phyloP scores from a whole-genome alignment of 2,888 invertebrate species.

The Hyppa rectilinea region DNA sequence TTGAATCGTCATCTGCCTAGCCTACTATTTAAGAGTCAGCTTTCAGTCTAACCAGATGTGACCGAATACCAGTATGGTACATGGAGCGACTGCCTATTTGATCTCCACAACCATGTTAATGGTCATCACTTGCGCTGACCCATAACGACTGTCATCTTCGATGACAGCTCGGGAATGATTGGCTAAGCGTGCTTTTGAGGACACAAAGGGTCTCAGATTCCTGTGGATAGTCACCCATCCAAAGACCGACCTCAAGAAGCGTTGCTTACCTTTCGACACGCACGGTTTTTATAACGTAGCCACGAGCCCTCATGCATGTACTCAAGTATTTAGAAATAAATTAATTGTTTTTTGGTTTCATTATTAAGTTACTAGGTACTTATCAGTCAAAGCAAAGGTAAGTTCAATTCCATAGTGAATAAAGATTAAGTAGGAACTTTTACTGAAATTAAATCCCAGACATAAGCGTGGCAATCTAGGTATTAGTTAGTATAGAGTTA shows the following conservation, averaged over 20 bases:
- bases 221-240: neutral
- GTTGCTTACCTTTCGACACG: neutral
- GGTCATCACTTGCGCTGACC: neutral
- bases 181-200: neutral
- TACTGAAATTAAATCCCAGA: slow-evolving; percentile 27
- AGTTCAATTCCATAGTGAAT: slow-evolving; percentile 38
- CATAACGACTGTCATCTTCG: neutral
- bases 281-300: too few species aligned
- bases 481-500: slow-evolving; percentile 7
- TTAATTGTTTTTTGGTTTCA: neutral
- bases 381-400: slow-evolving; percentile 20
- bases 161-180: neutral
- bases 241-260: neutral
- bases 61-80: neutral
- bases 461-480: slow-evolving; percentile 27
- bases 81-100: neutral
- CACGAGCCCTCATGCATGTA: neutral
- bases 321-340: neutral
- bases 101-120: too few species aligned
- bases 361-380: slow-evolving; percentile 15
- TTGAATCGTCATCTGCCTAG: neutral
- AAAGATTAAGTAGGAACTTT: slow-evolving; percentile 30
- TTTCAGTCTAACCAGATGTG: neutral
- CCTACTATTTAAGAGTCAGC: neutral
- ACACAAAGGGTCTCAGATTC: too few species aligned